These are phyloP conservation scores for Latrodectus geometricus DNA, from an alignment of 1,140 invertebrate genomes.

Conservation along the genomic window DNA sequence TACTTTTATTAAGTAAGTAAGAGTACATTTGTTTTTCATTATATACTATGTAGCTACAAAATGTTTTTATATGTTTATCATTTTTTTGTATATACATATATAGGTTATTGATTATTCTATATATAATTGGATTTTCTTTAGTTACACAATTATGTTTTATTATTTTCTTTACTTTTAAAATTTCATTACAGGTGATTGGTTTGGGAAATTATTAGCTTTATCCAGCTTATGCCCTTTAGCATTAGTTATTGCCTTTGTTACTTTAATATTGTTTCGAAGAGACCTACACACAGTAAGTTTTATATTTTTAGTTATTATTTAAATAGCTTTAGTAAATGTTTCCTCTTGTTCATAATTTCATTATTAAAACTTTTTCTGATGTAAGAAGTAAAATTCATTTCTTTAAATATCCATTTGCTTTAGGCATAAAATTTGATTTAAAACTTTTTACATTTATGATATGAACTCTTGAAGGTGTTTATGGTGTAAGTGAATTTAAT, in stretches of 20 bases:
- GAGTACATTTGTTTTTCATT: neutral
- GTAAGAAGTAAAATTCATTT: too few relatives aligned
- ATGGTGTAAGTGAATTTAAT: too few relatives aligned
- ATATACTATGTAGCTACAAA: constrained; percentile 72
- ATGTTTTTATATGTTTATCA: constrained; percentile 67
- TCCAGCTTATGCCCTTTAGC: constrained; percentile 86
- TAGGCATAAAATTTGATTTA: too few relatives aligned
- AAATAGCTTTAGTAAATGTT: too few relatives aligned
- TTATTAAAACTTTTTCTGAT: too few relatives aligned
- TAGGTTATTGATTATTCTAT: neutral
- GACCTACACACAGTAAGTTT: constrained; percentile 89
- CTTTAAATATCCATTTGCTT: too few relatives aligned
- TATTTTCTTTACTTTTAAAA: constrained; percentile 62
- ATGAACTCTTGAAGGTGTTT: too few relatives aligned
- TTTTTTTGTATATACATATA: constrained; percentile 2
- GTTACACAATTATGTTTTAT: neutral
- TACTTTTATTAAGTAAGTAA: neutral
- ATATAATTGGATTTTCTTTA: neutral
- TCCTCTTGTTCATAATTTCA: too few relatives aligned
- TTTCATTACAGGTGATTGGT: constrained; percentile 77
- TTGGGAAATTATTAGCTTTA: constrained; percentile 84
- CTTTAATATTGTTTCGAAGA: constrained; percentile 87
- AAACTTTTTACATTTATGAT: too few relatives aligned
- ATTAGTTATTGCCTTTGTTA: constrained; percentile 83
- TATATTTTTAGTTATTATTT: neutral